phyloP scores from a whole-genome alignment of 2,888 invertebrate species.

The Xanthorhoe spadicearia region DNA sequence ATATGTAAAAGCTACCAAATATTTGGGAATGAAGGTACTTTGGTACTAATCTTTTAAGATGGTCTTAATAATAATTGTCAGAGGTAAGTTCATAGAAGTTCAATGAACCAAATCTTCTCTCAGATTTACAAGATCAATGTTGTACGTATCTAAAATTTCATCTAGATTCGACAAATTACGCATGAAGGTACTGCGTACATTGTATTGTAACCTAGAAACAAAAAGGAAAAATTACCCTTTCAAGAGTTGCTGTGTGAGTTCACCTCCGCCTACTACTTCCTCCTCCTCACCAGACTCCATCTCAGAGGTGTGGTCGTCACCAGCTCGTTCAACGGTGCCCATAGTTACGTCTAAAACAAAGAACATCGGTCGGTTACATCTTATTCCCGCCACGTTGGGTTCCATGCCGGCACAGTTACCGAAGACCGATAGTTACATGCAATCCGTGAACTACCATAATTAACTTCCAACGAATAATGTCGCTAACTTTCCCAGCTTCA shows the following conservation, averaged over 20 bases:
- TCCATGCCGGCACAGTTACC: constrained; percentile 54
- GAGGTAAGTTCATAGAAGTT: no score
- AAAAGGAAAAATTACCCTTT: constrained; percentile 63
- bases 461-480: constrained; percentile 38
- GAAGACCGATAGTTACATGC: constrained; percentile 41
- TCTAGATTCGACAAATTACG: neutral
- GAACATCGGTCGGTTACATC: constrained; percentile 46
- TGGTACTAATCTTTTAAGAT: no score
- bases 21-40: no score
- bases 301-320: constrained; percentile 86
- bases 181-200: neutral
- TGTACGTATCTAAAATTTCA: no score
- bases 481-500: constrained; percentile 27
- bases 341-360: constrained; percentile 79
- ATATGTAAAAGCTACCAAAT: no score
- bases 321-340: constrained; percentile 88
- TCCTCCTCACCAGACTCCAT: constrained; percentile 88
- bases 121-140: no score
- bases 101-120: no score
- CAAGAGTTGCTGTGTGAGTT: constrained; percentile 74
- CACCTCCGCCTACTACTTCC: constrained; percentile 83
- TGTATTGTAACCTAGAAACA: constrained; percentile 20
- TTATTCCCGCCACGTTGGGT: constrained; percentile 76
- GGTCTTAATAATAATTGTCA: no score
- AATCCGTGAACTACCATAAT: constrained; percentile 32